These are phyloP conservation scores for Toxotes lorentzi DNA, from an alignment of 2,797 vertebrate genomes.

Conservation along the genomic window DNA sequence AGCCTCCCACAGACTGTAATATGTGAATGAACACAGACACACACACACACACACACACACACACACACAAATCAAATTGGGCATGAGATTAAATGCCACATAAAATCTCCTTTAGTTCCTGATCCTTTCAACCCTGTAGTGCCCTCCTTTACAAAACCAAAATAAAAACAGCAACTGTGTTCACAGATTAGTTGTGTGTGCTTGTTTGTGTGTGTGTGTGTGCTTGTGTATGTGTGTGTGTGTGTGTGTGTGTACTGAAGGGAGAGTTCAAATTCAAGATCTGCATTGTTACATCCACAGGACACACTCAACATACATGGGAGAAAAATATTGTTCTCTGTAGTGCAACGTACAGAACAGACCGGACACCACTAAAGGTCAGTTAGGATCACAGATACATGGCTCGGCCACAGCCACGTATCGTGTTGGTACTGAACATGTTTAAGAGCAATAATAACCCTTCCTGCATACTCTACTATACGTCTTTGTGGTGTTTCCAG, in stretches of 20 bases:
- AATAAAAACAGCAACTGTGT: slow-evolving; percentile 67
- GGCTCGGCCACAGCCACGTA: no score
- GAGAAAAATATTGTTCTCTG: background rate
- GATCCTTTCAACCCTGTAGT: slow-evolving; percentile 55
- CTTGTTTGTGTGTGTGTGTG: background rate
- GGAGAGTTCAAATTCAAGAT: background rate
- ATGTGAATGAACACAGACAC: slow-evolving; percentile 42
- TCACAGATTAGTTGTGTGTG: slow-evolving; percentile 56
- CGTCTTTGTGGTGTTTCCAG: no score
- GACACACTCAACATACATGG: background rate
- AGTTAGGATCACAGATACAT: no score
- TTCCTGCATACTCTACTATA: no score
- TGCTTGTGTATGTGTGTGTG: background rate
- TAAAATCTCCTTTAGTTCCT: slow-evolving; percentile 69
- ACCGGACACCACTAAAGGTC: background rate
- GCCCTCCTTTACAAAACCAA: slow-evolving; percentile 48
- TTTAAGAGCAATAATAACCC: no score
- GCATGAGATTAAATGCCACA: slow-evolving; percentile 66
- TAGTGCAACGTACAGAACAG: no score
- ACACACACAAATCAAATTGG: slow-evolving; percentile 52
- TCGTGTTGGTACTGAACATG: no score
- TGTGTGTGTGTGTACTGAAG: background rate
- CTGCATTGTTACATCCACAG: background rate
- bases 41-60: slow-evolving; percentile 5
- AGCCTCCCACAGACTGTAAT: slow-evolving; percentile 7